These are phyloP conservation scores for Cheilosia pagana DNA, from an alignment of 2,888 invertebrate genomes.

Conservation along the genomic window DNA sequence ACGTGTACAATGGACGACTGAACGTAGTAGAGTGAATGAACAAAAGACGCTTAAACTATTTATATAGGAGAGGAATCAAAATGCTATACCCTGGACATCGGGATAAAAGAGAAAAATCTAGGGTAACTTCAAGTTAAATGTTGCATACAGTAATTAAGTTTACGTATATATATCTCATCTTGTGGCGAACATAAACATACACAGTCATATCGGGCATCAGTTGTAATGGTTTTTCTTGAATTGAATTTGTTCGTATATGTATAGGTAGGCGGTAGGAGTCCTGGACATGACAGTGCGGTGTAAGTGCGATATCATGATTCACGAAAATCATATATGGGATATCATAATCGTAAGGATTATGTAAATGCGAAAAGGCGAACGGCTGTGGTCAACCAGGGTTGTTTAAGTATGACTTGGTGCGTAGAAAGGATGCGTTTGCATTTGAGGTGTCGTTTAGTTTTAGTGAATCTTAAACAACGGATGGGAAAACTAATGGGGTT, in stretches of 20 bases:
- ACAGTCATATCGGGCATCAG: background rate
- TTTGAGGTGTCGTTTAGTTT: background rate
- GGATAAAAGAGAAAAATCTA: conserved; percentile 66
- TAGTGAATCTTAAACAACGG: background rate
- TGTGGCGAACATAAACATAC: conserved; percentile 28
- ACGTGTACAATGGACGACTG: conserved; percentile 59
- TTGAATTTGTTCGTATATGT: conserved; percentile 58
- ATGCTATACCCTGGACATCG: conserved; percentile 36
- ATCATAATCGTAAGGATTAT: conserved; percentile 26
- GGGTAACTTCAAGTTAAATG: conserved; percentile 70
- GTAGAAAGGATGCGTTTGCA: background rate
- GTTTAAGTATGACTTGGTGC: background rate
- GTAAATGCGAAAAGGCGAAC: background rate
- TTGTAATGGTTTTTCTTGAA: conserved; percentile 69
- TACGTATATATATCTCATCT: conserved; percentile 67
- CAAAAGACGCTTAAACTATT: conserved; percentile 69
- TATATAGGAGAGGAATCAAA: conserved; percentile 63
- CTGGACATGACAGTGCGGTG: conserved; percentile 5
- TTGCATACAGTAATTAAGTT: conserved; percentile 73
- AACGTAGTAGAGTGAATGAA: conserved; percentile 60
- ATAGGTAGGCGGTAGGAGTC: conserved; percentile 24
- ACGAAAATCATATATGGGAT: conserved; percentile 58
- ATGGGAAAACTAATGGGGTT: background rate
- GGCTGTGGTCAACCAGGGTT: background rate
- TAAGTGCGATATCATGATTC: conserved; percentile 20